These are phyloP conservation scores for Campaea margaritaria DNA, from an alignment of 2,888 invertebrate species.

Conservation along the genomic window DNA sequence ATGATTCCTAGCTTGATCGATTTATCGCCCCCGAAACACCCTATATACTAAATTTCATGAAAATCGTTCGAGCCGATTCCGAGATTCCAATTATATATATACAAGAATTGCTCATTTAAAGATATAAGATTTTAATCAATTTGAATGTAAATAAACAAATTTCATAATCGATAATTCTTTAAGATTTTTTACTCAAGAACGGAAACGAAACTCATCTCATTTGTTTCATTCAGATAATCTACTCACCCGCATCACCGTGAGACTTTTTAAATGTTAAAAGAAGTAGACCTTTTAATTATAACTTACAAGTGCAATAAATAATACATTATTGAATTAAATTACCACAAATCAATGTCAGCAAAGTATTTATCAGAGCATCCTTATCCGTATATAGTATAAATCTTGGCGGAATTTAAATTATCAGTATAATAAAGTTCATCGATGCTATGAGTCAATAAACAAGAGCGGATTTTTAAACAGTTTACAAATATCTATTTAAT, in stretches of 20 bases:
- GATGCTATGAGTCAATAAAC: slow-evolving; percentile 48
- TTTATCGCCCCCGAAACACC: no score
- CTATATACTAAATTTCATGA: no score
- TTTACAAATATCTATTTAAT: slow-evolving; percentile 52
- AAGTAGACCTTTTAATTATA: slow-evolving; percentile 9
- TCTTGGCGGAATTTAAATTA: slow-evolving; percentile 43
- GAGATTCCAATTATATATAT: no score
- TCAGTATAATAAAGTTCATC: slow-evolving; percentile 46
- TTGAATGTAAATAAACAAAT: background rate
- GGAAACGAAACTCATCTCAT: slow-evolving; percentile 1
- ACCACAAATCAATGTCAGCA: slow-evolving; percentile 16
- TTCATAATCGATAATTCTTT: background rate
- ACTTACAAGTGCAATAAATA: slow-evolving; percentile 20
- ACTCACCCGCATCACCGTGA: slow-evolving; percentile 6
- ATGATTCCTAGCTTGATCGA: no score
- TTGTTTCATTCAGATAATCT: background rate
- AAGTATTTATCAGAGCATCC: slow-evolving; percentile 11
- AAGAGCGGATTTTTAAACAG: slow-evolving; percentile 47
- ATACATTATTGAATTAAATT: slow-evolving; percentile 29
- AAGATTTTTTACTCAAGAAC: background rate
- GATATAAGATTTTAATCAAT: no score
- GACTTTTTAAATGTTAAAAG: slow-evolving; percentile 13
- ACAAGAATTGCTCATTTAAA: no score
- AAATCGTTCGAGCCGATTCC: no score
- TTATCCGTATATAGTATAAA: slow-evolving; percentile 23